A percentile compares a stretch with the other conserved stretches of the same genome.
Conservation (phyloP, 2,113 vertebrate species). For the Nestor notabilis region DNA sequence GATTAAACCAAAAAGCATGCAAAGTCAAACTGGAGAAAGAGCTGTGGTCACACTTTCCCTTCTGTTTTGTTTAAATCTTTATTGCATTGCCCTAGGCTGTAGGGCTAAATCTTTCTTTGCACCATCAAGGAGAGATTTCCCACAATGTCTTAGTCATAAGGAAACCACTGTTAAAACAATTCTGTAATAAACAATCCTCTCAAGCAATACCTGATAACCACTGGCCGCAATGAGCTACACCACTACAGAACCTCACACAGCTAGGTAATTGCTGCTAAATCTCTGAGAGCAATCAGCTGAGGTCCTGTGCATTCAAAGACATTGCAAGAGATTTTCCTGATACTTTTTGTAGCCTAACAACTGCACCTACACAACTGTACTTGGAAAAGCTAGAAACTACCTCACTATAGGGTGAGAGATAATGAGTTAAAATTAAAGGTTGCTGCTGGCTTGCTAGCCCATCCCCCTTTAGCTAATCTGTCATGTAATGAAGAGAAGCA, state of each 20-base stretch:
- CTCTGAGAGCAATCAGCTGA: not conserved
- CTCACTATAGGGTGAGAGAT: constrained; percentile 43
- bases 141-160: not conserved
- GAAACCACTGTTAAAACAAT: not conserved
- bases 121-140: not conserved
- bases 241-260: not conserved
- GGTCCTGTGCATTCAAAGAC: not conserved
- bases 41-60: not conserved
- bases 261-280: not conserved
- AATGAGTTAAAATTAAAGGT: constrained; percentile 81
- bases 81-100: not conserved
- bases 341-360: not conserved
- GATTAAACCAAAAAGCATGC: not conserved
- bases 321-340: not conserved
- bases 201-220: not conserved
- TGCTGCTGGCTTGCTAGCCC: constrained; percentile 63
- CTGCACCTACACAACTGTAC: not conserved
- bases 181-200: not conserved
- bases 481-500: constrained; percentile 83
- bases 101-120: not conserved
- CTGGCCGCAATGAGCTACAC: not conserved
- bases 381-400: constrained; percentile 28
- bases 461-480: constrained; percentile 81
- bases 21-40: not conserved
- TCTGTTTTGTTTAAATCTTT: not conserved